Evolutionary conservation across 2,113 vertebrate genomes (phyloP).

Genomic region (Barbus barbus): DNA sequence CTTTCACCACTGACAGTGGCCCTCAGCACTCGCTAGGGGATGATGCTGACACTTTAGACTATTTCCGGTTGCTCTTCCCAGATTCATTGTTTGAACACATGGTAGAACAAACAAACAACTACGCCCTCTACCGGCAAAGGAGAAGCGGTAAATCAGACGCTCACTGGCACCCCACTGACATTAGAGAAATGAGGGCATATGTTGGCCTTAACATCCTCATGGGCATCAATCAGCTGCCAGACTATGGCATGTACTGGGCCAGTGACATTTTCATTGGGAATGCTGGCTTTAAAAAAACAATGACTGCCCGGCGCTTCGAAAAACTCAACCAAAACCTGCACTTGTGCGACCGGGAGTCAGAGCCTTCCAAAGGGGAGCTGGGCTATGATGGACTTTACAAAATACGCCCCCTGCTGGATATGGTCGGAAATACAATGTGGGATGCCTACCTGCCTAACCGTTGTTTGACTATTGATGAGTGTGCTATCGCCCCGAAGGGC

Average conservation of each 20-base stretch:
- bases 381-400: constrained; percentile 81
- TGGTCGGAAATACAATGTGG: constrained; percentile 80
- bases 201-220: constrained; percentile 80
- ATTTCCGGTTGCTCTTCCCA: constrained; percentile 84
- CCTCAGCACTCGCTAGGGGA: constrained; percentile 81
- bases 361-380: constrained; percentile 74
- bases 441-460: constrained; percentile 77
- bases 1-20: constrained; percentile 75
- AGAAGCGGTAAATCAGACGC: constrained; percentile 79
- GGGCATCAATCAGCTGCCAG: constrained; percentile 83
- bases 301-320: constrained; percentile 79
- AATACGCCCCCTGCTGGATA: constrained; percentile 77
- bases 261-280: constrained; percentile 82
- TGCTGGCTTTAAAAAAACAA: constrained; percentile 81
- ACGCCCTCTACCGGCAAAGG: constrained; percentile 83
- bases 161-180: constrained; percentile 80
- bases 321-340: constrained; percentile 81
- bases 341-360: constrained; percentile 75
- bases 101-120: constrained; percentile 85
- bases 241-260: constrained; percentile 82
- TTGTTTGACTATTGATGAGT: constrained; percentile 78
- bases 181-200: constrained; percentile 79
- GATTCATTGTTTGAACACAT: constrained; percentile 85
- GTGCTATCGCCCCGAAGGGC: constrained; percentile 72
- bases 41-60: constrained; percentile 82